Evolutionary conservation across 1,140 invertebrate species (phyloP), one percentile per base, ranked within the genome.

Genomic region (Papilio polytes): DNA sequence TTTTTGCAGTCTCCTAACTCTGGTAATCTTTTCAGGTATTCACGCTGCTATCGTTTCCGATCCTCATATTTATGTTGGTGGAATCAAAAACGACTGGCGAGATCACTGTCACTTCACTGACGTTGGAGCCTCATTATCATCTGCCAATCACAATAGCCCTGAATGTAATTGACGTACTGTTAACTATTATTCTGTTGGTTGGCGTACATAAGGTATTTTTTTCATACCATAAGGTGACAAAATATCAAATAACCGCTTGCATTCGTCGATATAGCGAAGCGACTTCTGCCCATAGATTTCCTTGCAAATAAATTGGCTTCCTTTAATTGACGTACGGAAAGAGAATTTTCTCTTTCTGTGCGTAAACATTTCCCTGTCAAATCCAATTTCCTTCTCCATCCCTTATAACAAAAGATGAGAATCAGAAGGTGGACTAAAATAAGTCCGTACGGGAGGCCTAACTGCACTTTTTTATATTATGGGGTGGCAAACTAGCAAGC

Each of bases 201-300:
- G 87, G 88, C 46, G 85, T 84, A 78, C 89, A 91, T 82, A 87
- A 86, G 87, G 90, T 85, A 76, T 36, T 51, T 51, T 78, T 31
- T 70, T 70, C 18, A 18, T 56, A 56, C 2, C 1, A 20, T 48
- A 56, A 56, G 1, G 53, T 56, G 53, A 1, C 18, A 56, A 56
- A 56, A 7, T 1, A 56, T n/a, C n/a, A 56, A 56, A 18, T 18
- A n/a, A 18, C n/a, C 18, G 7, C 53, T 6, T 56, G 18, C 1
- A 56, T 56, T 20, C 18, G 15, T 18, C 2, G 6, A 15, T 18
- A 18, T 51, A 51, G 15, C 13, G 0, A 18, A 15, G 3, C 6
- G 6, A 51, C 15, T 0, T 15, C 15, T 18, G 20, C 20, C 63
- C 13, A 31, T 22, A 66, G 63, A 31, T 22, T 22, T 63, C 22